Evolutionary conservation across 2,888 invertebrate genomes (phyloP), one percentile per base, ranked within the genome.

Genomic region (Pharmacophagus antenor): DNA sequence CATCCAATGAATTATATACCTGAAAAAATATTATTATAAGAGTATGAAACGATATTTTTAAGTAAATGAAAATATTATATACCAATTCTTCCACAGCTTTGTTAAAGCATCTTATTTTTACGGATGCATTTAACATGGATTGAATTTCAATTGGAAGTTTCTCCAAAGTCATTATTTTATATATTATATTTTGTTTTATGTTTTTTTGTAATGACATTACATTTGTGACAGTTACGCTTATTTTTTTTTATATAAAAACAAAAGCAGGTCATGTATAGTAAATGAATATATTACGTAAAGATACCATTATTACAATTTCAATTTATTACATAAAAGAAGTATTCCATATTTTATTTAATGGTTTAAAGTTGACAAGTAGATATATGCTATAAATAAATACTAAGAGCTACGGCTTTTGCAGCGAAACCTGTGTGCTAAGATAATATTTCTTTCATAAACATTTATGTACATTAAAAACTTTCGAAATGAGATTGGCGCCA

Each of bases 1-100:
- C 94, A 81, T 95, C 95, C 63, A 96, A 76, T 23, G 95, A 91
- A 82, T 96, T 95, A 63, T 92, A 86, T 27, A 95, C 91, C 95
- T 95, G 63, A 56, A 77, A 79, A 63, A 51, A 55, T n/a, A 47
- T 46, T 5, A 7, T 41, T 22, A 7, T 15, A 46, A 57, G 47
- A 51, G 54, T 18, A n/a, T 17, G 3, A 20, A 54, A 48, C 10
- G n/a, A 8, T 22, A 44, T 51, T 48, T 42, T 54, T 20, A 27
- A 23, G 17, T 50, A 25, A 46, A 18, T 55, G 10, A 41, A 12
- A 15, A 54, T 37, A 37, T 37, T 37, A 37, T 37, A n/a, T 76
- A 94, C 94, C 80, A 95, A 80, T 88, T 95, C 94, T 70, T 92
- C 92, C 31, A 94, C 86, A 69, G 93, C 93, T 71, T 92, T 92